Conservation (phyloP, 2,797 vertebrate species). For the Characodon lateralis region DNA sequence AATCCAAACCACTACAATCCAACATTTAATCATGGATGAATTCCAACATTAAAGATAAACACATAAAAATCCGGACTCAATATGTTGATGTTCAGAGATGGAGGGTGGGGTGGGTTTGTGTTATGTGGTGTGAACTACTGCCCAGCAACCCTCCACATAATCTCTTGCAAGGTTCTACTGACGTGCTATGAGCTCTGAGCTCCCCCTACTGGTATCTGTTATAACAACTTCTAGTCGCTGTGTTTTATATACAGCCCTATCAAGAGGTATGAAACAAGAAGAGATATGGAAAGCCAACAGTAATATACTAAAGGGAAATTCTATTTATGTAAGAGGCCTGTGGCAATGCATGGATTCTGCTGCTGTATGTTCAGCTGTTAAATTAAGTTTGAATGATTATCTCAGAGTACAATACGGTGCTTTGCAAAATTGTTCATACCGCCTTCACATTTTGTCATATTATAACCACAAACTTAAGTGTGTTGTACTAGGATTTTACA, state of each 20-base stretch:
- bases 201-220: constrained; percentile 87
- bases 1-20: background rate
- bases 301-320: background rate
- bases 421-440: background rate
- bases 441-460: background rate
- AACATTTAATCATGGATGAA: constrained; percentile 18
- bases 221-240: background rate
- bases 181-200: constrained; percentile 80
- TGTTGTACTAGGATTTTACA: background rate
- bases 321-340: background rate
- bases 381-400: constrained; percentile 9
- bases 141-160: constrained; percentile 50
- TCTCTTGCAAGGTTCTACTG: background rate
- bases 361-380: constrained; percentile 2
- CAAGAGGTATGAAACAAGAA: constrained; percentile 8
- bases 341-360: background rate
- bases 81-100: constrained; percentile 36
- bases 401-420: background rate
- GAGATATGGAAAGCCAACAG: constrained; percentile 3
- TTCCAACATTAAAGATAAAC: constrained; percentile 13
- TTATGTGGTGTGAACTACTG: constrained; percentile 43
- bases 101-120: constrained; percentile 19
- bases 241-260: constrained; percentile 3
- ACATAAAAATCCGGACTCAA: constrained; percentile 27
- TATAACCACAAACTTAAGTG: background rate